Evolutionary conservation across 2,888 invertebrate genomes (phyloP), one percentile per base, ranked within the genome.

Genomic region (Argynnis bischoffii): DNA sequence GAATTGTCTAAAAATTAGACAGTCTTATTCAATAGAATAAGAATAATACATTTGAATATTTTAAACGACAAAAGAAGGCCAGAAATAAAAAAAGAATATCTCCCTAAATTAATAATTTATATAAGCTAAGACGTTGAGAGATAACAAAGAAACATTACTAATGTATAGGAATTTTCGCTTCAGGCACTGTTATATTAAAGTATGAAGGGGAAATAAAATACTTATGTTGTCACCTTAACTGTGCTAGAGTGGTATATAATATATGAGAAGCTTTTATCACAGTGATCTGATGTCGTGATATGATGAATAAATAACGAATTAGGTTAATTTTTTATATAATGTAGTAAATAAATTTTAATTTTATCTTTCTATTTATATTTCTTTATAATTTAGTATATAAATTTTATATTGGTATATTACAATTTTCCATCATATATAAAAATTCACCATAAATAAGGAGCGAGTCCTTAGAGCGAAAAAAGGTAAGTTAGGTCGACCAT

Each of bases 401-500:
- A 41, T 18, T 18, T 18, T 11, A 41, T 41, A 41, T 41, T 41
- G 2, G 1, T 8, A 8, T 41, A 41, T 11, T 41, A 8, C 8
- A 41, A 41, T 41, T 41, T 41, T 4, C 21, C 4, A 6, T 35
- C 0, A 6, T 41, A 8, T 11, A 41, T 41, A 41, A 41, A 41
- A 41, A 41, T 41, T 11, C 35, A 41, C 46, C 51, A 63, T 69
- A 69, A 69, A 67, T 67, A 67, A 72, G 51, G 67, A 63, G 56
- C 74, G 35, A 41, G 35, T 69, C 69, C 69, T 71, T 75, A 71
- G 66, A 69, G 55, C 70, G 74, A 75, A 77, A 74, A 67, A 74
- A 73, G 71, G 80, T 86, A 76, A 78, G 78, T 78, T 87, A 85
- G 81, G 78, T 82, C 83, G 76, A 81, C 81, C 86, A 85, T 87